These are phyloP conservation scores for Tipula lateralis DNA, from an alignment of 2,888 invertebrate genomes.

Conservation along the genomic window DNA sequence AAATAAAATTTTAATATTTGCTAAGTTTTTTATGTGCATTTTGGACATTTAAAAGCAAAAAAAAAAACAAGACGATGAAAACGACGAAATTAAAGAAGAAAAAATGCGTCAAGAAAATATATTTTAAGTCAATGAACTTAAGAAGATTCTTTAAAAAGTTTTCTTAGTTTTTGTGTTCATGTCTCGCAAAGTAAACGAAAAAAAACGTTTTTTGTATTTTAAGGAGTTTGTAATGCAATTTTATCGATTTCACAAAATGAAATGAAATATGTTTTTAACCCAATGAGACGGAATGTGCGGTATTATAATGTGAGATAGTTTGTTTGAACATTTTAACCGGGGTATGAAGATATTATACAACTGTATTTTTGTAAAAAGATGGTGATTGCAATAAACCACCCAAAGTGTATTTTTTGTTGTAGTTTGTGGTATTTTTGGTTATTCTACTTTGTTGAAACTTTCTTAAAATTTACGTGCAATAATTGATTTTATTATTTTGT, in stretches of 20 bases:
- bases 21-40: conserved; percentile 14
- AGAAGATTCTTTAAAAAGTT: conserved; percentile 1
- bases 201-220: neutral
- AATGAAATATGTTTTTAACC: conserved; percentile 24
- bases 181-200: neutral
- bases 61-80: neutral
- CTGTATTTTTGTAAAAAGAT: neutral
- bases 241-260: neutral
- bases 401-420: conserved; percentile 11
- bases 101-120: neutral
- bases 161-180: conserved; percentile 4
- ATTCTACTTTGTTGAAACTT: conserved; percentile 4
- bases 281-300: neutral
- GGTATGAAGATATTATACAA: neutral
- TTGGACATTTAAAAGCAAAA: conserved; percentile 21
- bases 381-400: conserved; percentile 19
- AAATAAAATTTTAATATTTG: conserved; percentile 11
- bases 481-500: neutral
- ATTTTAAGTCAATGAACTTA: neutral
- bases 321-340: neutral
- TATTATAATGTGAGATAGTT: neutral
- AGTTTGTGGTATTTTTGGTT: neutral
- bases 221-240: conserved; percentile 11
- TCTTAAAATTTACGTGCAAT: neutral
- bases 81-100: conserved; percentile 9